Conservation (phyloP, 2,113 vertebrate species). For the Poeciliopsis turrubarensis region DNA sequence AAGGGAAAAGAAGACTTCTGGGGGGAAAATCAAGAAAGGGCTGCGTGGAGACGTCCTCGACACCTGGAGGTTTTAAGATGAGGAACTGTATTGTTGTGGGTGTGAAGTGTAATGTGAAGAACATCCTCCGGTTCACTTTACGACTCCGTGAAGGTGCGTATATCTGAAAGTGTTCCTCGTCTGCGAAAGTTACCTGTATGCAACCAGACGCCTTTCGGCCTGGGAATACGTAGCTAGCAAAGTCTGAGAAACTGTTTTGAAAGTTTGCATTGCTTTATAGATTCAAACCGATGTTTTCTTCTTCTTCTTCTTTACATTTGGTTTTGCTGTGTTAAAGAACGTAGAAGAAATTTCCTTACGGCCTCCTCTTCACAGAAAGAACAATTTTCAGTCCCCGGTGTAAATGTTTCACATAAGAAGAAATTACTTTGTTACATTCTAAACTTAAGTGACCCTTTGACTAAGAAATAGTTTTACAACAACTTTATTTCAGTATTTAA, state of each 20-base stretch:
- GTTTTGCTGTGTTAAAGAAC: slow-evolving; percentile 52
- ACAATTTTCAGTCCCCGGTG: slow-evolving; percentile 33
- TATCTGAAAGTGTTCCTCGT: slow-evolving; percentile 25
- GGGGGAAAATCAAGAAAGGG: slow-evolving; percentile 10
- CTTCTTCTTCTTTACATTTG: slow-evolving; percentile 26
- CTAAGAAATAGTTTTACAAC: not conserved
- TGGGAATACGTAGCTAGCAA: slow-evolving; percentile 40
- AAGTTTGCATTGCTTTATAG: slow-evolving; percentile 55
- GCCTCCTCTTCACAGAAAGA: slow-evolving; percentile 38
- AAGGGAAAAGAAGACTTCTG: slow-evolving; percentile 40
- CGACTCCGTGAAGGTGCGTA: not conserved
- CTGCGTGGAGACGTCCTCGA: slow-evolving; percentile 48
- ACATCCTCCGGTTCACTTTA: slow-evolving; percentile 39
- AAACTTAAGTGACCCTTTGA: slow-evolving; percentile 12
- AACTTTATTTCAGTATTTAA: slow-evolving; percentile 14
- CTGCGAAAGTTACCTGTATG: slow-evolving; percentile 59
- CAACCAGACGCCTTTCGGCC: slow-evolving; percentile 53
- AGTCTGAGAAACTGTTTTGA: slow-evolving; percentile 36
- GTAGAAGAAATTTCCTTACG: slow-evolving; percentile 42
- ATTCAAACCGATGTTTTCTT: slow-evolving; percentile 60
- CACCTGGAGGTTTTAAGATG: slow-evolving; percentile 45
- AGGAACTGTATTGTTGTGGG: slow-evolving; percentile 24
- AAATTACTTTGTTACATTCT: slow-evolving; percentile 43
- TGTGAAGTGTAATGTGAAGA: slow-evolving; percentile 37
- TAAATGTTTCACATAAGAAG: slow-evolving; percentile 25